phyloP scores from a whole-genome alignment of 1,140 invertebrate genomes.

The Ostrea denselamellosa region DNA sequence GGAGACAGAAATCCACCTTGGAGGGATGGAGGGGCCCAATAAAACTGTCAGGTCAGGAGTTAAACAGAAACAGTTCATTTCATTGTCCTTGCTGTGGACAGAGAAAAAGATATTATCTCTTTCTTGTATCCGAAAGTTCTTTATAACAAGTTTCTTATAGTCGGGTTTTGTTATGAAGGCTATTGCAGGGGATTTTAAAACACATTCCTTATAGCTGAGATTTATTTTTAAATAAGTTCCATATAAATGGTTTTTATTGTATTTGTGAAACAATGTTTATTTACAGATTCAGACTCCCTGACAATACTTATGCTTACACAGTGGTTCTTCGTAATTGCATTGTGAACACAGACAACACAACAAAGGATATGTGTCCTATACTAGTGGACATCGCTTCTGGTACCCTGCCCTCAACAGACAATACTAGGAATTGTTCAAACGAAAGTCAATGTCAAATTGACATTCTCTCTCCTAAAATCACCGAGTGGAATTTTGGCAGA shows the following conservation, averaged over 20 bases:
- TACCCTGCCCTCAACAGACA: slow-evolving; percentile 38
- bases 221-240: too few relatives aligned
- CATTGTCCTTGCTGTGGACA: too few relatives aligned
- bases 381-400: slow-evolving; percentile 34
- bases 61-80: neutral
- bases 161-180: too few relatives aligned
- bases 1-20: neutral
- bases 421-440: slow-evolving; percentile 22
- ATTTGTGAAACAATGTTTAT: neutral
- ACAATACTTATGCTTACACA: slow-evolving; percentile 42
- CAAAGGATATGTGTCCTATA: slow-evolving; percentile 41
- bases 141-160: too few relatives aligned
- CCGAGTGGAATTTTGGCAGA: slow-evolving; percentile 42
- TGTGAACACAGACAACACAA: neutral
- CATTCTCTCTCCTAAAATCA: slow-evolving; percentile 32
- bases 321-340: slow-evolving; percentile 37
- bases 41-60: slow-evolving; percentile 46
- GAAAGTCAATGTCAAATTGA: slow-evolving; percentile 18
- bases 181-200: too few relatives aligned
- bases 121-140: too few relatives aligned
- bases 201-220: too few relatives aligned
- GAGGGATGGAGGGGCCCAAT: neutral
- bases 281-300: slow-evolving; percentile 43
- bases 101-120: too few relatives aligned
- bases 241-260: too few relatives aligned